A percentile compares a stretch with the other conserved stretches of the same genome.
Conservation (phyloP, 1,140 invertebrate species). For the Atta colombica region DNA sequence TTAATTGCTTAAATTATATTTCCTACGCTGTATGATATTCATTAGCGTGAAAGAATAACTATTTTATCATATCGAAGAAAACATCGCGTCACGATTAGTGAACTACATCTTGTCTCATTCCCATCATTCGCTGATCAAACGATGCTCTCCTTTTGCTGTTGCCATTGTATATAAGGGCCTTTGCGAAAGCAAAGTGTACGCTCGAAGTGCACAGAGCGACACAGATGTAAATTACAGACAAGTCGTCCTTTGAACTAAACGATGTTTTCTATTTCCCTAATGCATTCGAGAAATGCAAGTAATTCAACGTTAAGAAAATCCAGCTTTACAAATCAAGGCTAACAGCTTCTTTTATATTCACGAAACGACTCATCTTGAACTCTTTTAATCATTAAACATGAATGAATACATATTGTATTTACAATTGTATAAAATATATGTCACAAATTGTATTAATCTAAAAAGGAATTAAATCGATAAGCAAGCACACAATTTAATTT, state of each 20-base stretch:
- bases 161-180: slow-evolving; percentile 20
- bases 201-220: background rate
- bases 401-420: slow-evolving; percentile 2
- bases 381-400: background rate
- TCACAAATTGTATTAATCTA: background rate
- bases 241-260: slow-evolving; percentile 14
- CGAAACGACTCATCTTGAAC: background rate
- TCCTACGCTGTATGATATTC: background rate
- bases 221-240: slow-evolving; percentile 47
- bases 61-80: background rate
- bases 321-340: background rate
- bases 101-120: slow-evolving; percentile 25
- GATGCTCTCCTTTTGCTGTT: slow-evolving; percentile 18
- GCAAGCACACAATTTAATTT: background rate
- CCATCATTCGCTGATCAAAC: slow-evolving; percentile 44
- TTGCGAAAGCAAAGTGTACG: slow-evolving; percentile 19
- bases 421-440: slow-evolving; percentile 1
- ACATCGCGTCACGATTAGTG: slow-evolving; percentile 15
- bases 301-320: slow-evolving; percentile 11
- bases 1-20: background rate
- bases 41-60: background rate
- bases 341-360: slow-evolving; percentile 10
- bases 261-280: slow-evolving; percentile 35
- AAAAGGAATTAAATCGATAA: slow-evolving; percentile 25
- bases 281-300: slow-evolving; percentile 26